Evolutionary conservation across 2,113 vertebrate genomes (phyloP), one percentile per base, ranked within the genome.

Genomic region (Pangasianodon gigas): DNA sequence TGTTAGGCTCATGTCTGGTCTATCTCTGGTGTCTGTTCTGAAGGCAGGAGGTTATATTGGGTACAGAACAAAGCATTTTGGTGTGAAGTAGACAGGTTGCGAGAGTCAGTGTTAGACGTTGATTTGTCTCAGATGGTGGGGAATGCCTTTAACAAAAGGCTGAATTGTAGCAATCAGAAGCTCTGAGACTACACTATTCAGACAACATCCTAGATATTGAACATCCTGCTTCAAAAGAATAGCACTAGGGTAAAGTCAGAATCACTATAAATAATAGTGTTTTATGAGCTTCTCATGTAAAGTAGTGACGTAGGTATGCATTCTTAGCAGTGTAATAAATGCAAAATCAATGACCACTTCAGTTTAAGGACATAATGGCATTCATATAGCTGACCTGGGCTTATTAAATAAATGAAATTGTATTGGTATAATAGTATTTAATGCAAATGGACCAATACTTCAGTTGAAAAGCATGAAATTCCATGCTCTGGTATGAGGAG

Each of bases 21-120:
- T 37, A 11, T 58, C 82, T 11, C 32, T 58, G 32, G 32, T 24
- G 54, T 60, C 32, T 84, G 18, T 41, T 84, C 54, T 60, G 52
- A 84, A 62, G 6, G 10, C 56, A 44, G 37, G 52, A 58, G 19
- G 56, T 84, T 84, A 26, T 84, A 84, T 10, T 44, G 4, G 54
- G 32, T 62, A 62, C 37, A 62, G 82, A 44, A 60, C 21, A 84
- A 60, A 60, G 82, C 82, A 60, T 84, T 84, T 84, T 26, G 19
- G 56, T 11, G 37, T 60, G 54, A 84, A 62, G 82, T 26, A 84
- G 56, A 60, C 19, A 44, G 37, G 11, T 37, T 24, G 21, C 9
- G 32, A 41, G 54, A 83, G 81, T 37, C 32, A 11, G 54, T 14
- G 9, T 60, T 60, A 6, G 37, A 84, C 21, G 10, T 7, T 84